Evolutionary conservation across 2,888 invertebrate genomes (phyloP).

Genomic region (Unio delphinus): DNA sequence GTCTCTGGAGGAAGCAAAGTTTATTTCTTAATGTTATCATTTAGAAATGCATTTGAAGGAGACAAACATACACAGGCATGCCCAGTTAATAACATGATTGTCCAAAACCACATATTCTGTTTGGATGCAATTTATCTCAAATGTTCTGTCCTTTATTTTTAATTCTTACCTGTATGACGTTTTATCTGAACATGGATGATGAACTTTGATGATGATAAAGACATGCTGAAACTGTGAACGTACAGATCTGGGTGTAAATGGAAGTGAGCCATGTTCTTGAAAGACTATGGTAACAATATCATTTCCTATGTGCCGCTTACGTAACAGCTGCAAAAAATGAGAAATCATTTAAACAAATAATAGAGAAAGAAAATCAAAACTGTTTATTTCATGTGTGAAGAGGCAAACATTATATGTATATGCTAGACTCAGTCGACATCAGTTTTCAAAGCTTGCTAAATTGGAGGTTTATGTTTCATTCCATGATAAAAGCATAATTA

Average conservation of each 20-base stretch:
- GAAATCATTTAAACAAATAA: not conserved
- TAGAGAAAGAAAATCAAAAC: not conserved
- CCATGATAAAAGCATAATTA: too few species aligned
- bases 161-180: conserved; percentile 84
- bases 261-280: conserved; percentile 87
- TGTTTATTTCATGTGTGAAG: too few species aligned
- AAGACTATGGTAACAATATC: conserved; percentile 98
- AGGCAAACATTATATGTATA: too few species aligned
- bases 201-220: conserved; percentile 85
- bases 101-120: not conserved
- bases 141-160: not conserved
- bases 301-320: conserved; percentile 97
- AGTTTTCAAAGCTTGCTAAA: too few species aligned
- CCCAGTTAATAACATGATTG: not conserved
- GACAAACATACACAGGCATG: not conserved
- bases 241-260: conserved; percentile 94
- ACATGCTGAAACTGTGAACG: conserved; percentile 98
- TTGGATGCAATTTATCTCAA: too few species aligned
- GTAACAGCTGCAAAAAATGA: conserved; percentile 77
- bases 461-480: too few species aligned
- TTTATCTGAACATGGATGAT: conserved; percentile 90
- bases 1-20: too few species aligned
- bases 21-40: too few species aligned
- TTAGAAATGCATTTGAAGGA: too few species aligned
- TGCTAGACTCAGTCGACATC: too few species aligned